A percentile compares a stretch with the other conserved stretches of the same genome.
Conservation (phyloP, 2,113 vertebrate genomes). For the Girardinichthys multiradiatus region DNA sequence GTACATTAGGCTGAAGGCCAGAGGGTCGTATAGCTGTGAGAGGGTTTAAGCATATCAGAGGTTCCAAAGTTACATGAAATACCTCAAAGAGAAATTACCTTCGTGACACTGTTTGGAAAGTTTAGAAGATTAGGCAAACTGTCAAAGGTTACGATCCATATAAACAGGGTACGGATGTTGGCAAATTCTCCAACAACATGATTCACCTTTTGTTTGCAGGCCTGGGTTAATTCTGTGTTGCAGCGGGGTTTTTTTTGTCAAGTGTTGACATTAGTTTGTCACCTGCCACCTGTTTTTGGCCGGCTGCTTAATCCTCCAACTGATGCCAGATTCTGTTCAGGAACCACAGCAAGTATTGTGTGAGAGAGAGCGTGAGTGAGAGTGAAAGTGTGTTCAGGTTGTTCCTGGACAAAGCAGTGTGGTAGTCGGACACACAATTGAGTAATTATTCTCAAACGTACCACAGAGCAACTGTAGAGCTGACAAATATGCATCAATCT, state of each 20-base stretch:
- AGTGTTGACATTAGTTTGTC: slow-evolving; percentile 46
- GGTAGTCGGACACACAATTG: not conserved
- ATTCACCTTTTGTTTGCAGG: slow-evolving; percentile 48
- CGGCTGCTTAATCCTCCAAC: slow-evolving; percentile 50
- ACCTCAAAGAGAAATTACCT: not conserved
- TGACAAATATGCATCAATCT: not conserved
- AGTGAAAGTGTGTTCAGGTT: not conserved
- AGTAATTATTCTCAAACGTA: slow-evolving; percentile 24
- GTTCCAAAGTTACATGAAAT: slow-evolving; percentile 34
- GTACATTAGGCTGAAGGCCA: slow-evolving; percentile 18
- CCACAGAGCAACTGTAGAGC: not conserved
- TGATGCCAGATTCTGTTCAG: slow-evolving; percentile 40
- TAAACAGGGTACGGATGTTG: slow-evolving; percentile 19
- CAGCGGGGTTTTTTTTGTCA: slow-evolving; percentile 23
- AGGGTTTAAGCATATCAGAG: slow-evolving; percentile 12
- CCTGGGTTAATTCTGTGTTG: slow-evolving; percentile 37
- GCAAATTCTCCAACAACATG: slow-evolving; percentile 24
- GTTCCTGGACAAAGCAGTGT: slow-evolving; percentile 47
- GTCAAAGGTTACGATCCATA: slow-evolving; percentile 20
- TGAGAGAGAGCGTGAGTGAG: not conserved
- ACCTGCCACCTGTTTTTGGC: slow-evolving; percentile 67
- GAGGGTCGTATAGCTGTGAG: not conserved
- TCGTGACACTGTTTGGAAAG: slow-evolving; percentile 13
- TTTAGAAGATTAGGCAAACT: slow-evolving; percentile 40
- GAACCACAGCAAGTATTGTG: slow-evolving; percentile 17